Conservation (phyloP, 1,140 invertebrate species). For the Papilio xuthus region DNA sequence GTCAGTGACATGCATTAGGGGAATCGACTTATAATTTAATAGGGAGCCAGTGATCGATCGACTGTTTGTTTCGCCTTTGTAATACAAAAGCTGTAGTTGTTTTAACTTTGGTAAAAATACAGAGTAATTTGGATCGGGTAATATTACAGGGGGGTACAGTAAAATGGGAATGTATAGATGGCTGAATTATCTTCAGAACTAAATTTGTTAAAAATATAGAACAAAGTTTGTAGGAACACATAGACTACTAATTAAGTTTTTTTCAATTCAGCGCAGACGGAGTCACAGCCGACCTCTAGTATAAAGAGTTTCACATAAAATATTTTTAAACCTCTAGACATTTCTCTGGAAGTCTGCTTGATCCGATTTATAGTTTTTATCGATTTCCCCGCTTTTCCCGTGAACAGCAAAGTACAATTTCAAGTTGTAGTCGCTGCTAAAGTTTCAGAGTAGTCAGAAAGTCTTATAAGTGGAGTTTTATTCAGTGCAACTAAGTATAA, state of each 20-base stretch:
- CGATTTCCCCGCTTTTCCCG: background rate
- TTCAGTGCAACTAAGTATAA: background rate
- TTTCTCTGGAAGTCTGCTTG: background rate
- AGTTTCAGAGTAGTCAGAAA: slow-evolving; percentile 8
- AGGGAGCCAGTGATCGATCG: background rate
- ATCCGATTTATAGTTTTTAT: slow-evolving; percentile 20
- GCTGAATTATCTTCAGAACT: too few species aligned
- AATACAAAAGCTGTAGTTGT: background rate
- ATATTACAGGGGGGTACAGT: too few species aligned
- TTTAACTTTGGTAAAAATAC: too few species aligned
- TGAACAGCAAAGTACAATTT: slow-evolving; percentile 17
- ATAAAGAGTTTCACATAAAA: background rate
- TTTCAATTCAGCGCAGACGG: too few species aligned
- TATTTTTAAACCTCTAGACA: background rate
- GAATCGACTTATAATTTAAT: slow-evolving; percentile 7
- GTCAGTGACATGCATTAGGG: slow-evolving; percentile 2
- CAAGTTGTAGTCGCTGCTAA: background rate
- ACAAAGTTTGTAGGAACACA: too few species aligned
- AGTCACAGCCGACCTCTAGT: too few species aligned
- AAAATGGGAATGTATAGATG: too few species aligned
- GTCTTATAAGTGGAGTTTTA: background rate
- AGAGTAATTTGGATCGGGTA: too few species aligned
- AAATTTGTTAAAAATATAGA: too few species aligned
- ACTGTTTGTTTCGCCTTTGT: background rate
- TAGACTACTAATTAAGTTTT: too few species aligned